A percentile compares a stretch with the other conserved stretches of the same genome.
These are phyloP conservation scores for Lycophotia porphyrea DNA, from an alignment of 2,888 invertebrate species.

Conservation along the genomic window DNA sequence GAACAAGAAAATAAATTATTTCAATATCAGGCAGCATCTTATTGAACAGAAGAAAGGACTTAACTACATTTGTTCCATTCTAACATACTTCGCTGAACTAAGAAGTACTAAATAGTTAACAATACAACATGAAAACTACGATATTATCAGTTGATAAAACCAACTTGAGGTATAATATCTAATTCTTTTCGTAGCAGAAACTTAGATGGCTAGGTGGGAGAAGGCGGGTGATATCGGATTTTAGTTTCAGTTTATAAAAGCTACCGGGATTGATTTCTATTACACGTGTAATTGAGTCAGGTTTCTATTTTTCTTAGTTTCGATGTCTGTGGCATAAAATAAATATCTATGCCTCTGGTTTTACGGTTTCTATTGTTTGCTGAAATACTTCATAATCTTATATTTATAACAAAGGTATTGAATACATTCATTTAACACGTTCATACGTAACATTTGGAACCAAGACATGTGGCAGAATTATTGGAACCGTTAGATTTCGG, in stretches of 20 bases:
- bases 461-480: not conserved
- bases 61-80: not conserved
- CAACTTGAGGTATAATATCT: not conserved
- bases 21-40: not conserved
- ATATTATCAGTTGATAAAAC: not conserved
- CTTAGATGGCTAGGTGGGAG: not conserved
- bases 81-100: not conserved
- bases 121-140: not conserved
- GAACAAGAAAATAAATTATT: not conserved
- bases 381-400: not conserved
- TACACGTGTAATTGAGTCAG: not conserved
- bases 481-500: too few species aligned
- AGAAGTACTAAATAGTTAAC: not conserved
- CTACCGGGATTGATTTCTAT: slow-evolving; percentile 2
- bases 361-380: not conserved
- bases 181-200: not conserved
- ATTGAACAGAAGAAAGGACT: not conserved
- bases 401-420: not conserved
- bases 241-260: slow-evolving; percentile 15
- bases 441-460: not conserved
- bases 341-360: not conserved
- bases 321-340: not conserved
- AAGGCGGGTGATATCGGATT: not conserved
- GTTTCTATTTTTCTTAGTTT: not conserved
- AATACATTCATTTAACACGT: not conserved